Conservation (phyloP, 2,113 vertebrate genomes). For the Haliaeetus leucogaster region DNA sequence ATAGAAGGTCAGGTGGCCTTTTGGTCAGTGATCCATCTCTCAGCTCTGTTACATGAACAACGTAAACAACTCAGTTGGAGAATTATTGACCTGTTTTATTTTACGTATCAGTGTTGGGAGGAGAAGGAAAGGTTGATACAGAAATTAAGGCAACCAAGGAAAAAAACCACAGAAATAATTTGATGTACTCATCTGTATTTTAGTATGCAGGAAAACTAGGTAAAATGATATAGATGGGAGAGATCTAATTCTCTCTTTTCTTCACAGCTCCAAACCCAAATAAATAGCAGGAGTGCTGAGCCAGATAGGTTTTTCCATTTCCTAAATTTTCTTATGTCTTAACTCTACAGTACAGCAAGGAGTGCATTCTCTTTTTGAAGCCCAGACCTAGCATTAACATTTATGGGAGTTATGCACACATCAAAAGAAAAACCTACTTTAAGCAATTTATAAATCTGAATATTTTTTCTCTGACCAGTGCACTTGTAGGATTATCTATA, state of each 20-base stretch:
- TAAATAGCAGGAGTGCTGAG: not conserved
- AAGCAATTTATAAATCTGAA: constrained; percentile 32
- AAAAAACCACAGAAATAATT: not conserved
- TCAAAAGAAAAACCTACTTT: constrained; percentile 39
- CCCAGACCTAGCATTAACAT: constrained; percentile 29
- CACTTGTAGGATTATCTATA: not conserved
- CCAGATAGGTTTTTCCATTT: not conserved
- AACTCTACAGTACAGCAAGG: not conserved
- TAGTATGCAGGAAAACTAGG: not conserved
- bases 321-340: not conserved
- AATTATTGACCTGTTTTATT: not conserved
- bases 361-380: constrained; percentile 23
- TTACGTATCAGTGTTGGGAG: not conserved
- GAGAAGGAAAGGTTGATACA: not conserved
- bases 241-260: not conserved
- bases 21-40: not conserved
- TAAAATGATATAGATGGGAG: not conserved
- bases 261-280: not conserved
- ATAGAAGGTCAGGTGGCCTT: not conserved
- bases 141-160: not conserved
- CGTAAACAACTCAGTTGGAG: not conserved
- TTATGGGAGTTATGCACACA: not conserved
- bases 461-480: not conserved
- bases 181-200: not conserved
- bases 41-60: not conserved